Evolutionary conservation across 1,140 invertebrate genomes (phyloP).

Genomic region (Euura saliciscinereae): DNA sequence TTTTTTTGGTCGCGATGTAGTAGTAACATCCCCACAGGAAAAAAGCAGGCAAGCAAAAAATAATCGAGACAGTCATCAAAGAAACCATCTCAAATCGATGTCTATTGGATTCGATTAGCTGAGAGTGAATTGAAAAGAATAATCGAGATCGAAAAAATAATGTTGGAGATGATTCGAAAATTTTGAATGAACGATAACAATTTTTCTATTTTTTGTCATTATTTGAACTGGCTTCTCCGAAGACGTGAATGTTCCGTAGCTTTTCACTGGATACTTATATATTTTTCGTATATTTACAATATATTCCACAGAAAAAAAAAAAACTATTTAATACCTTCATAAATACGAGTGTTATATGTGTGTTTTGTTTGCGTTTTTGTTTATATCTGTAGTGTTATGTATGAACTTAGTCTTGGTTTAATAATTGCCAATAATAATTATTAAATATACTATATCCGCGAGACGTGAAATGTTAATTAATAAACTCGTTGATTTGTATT

Average conservation of each 20-base stretch:
- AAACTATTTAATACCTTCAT: conserved; percentile 26
- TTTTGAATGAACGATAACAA: not conserved
- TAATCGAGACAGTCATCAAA: conserved; percentile 50
- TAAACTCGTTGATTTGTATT: too few species aligned
- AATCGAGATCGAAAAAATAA: not conserved
- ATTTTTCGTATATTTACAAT: conserved; percentile 35
- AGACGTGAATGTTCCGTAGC: not conserved
- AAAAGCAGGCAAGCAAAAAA: conserved; percentile 50
- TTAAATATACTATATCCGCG: too few species aligned
- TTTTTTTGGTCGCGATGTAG: conserved; percentile 40
- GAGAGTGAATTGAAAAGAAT: conserved; percentile 1
- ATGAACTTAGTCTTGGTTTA: too few species aligned
- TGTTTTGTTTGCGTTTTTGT: too few species aligned
- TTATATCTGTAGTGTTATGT: too few species aligned
- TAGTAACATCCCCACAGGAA: conserved; percentile 35
- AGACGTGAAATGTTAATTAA: too few species aligned
- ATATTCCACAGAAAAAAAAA: conserved; percentile 21
- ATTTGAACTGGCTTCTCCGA: not conserved
- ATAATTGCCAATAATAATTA: too few species aligned
- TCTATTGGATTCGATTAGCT: too few species aligned
- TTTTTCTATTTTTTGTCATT: too few species aligned
- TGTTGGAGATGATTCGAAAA: too few species aligned
- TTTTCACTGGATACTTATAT: conserved; percentile 14
- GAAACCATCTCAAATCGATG: conserved; percentile 51
- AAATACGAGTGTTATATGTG: conserved; percentile 29